Evolutionary conservation across 2,888 invertebrate genomes (phyloP).

Genomic region (Tanytarsus gracilentus): DNA sequence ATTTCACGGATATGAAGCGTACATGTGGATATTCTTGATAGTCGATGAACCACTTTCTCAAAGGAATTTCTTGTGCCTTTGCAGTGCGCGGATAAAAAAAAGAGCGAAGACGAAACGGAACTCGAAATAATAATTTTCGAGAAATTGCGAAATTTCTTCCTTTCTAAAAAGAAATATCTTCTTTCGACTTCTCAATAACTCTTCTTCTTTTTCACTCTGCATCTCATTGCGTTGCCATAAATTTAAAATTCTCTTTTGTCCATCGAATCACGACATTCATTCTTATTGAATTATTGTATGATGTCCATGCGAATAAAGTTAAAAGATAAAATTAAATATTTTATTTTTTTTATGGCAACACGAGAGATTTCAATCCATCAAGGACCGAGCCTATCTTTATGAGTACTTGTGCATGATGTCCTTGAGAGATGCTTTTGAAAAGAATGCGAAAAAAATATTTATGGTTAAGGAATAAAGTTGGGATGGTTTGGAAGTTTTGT

Average conservation of each 20-base stretch:
- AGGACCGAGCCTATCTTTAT: too few relatives aligned
- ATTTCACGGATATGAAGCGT: slow-evolving; percentile 10
- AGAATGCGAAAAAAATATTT: slow-evolving; percentile 17
- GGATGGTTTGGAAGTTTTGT: too few relatives aligned
- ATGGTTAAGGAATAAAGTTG: too few relatives aligned
- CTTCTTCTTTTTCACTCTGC: background rate
- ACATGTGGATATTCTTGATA: slow-evolving; percentile 14
- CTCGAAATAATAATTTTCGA: background rate
- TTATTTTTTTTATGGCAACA: too few relatives aligned
- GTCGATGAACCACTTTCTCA: slow-evolving; percentile 20
- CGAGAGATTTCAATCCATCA: too few relatives aligned
- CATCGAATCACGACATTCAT: too few relatives aligned
- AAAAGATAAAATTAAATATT: too few relatives aligned
- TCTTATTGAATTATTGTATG: too few relatives aligned
- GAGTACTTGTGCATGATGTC: too few relatives aligned
- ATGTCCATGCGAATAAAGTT: too few relatives aligned
- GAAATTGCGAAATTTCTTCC: slow-evolving; percentile 7
- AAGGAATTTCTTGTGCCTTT: slow-evolving; percentile 14
- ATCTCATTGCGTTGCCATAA: background rate
- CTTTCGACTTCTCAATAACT: background rate
- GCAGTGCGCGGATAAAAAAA: background rate
- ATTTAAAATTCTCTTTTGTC: too few relatives aligned
- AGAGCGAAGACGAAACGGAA: slow-evolving; percentile 1
- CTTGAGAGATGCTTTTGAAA: slow-evolving; percentile 14
- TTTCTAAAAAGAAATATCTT: slow-evolving; percentile 20